Base-by-base conservation (phyloP, 2,797 vertebrate genomes). In the Cryptoblepharus egeriae region DNA sequence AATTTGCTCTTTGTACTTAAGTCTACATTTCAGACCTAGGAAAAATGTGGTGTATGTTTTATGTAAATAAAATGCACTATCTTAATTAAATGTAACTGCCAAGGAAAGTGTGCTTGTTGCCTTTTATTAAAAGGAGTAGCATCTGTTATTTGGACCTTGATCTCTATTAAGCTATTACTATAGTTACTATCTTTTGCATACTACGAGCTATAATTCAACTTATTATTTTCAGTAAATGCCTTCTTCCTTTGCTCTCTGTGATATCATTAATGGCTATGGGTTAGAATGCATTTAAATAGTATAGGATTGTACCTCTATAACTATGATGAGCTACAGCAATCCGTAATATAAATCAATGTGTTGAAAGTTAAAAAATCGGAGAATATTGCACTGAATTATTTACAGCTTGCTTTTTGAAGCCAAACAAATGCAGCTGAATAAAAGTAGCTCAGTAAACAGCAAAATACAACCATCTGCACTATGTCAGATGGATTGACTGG, bases 31-130 rank as follows among this genome's bases (percentile, higher is more conserved):
- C 94, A 89, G 89, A 81, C 92, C 94, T 92, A 92, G 92, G 90
- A 93, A 91, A 90, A 93, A 80, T 93, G 85, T 92, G 90, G 92
- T 91, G 87, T 93, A 89, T 89, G 91, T 94, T 93, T 93, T 88
- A 90, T 96, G 95, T 96, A 96, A 95, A 96, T 95, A 96, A 86
- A 81, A 87, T 24, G n/a, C 85, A 85, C 77, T 93, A 91, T 80
- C 92, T 95, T 95, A 90, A 96, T 94, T 95, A 96, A 96, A 96
- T 88, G 84, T 87, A 92, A 91, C 89, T 93, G 87, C 90, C 35
- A 80, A 91, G 92, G 90, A 70, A 93, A 89, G 91, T 89, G 86
- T 77, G 69, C 70, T n/a, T 74, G 45, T 81, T 89, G 61, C 86
- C 89, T 78, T 92, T 89, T 69, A 28, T 80, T 80, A 57, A 71